A percentile compares a stretch with the other conserved stretches of the same genome.
These are phyloP conservation scores for Entomyzon cyanotis DNA, from an alignment of 2,113 vertebrate genomes.

Conservation along the genomic window DNA sequence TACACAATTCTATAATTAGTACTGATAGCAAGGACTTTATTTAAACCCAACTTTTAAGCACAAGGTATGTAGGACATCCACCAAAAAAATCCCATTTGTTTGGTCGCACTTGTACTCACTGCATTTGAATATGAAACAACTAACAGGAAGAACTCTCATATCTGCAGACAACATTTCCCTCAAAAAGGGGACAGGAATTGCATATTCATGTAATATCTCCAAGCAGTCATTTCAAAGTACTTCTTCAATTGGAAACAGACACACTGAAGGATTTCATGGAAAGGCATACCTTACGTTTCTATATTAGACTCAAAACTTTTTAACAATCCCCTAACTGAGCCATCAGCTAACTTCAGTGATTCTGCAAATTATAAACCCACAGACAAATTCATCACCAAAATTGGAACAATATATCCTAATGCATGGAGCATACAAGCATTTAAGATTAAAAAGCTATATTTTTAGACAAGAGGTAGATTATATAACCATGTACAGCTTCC, in stretches of 20 bases:
- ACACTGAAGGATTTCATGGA: not conserved
- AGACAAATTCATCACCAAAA: constrained; percentile 4
- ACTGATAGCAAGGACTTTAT: not conserved
- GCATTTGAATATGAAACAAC: not conserved
- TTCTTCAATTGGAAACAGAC: constrained; percentile 45
- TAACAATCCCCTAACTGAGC: not conserved
- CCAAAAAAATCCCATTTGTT: not conserved
- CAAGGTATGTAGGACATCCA: not conserved
- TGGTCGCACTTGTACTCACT: not conserved
- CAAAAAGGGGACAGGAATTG: not conserved
- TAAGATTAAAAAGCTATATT: constrained; percentile 22
- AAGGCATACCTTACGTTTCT: constrained; percentile 6
- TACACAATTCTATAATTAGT: not conserved
- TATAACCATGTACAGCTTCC: constrained; percentile 55
- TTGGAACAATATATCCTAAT: not conserved
- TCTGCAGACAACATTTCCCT: not conserved
- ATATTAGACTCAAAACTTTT: not conserved
- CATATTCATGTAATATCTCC: not conserved
- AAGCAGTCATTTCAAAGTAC: constrained; percentile 22
- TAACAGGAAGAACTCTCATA: not conserved
- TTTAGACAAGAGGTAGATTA: constrained; percentile 53
- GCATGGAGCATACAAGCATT: constrained; percentile 4
- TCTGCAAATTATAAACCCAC: constrained; percentile 4
- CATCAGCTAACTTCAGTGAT: not conserved
- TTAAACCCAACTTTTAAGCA: not conserved